Evolutionary conservation across 2,113 vertebrate species (phyloP).

Genomic region (Muntiacus muntjak): DNA sequence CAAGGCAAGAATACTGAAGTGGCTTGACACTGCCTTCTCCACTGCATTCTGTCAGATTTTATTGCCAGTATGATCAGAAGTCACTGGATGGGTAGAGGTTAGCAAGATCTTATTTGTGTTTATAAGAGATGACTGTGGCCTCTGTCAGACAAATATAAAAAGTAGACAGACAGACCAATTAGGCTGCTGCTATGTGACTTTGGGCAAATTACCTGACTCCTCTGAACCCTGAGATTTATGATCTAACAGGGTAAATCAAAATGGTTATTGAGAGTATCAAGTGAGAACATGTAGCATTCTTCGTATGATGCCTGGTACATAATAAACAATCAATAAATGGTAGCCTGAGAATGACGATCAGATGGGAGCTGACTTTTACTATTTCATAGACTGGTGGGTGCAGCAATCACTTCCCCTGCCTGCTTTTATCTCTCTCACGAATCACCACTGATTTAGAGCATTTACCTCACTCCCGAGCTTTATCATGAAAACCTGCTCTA

Average conservation of each 20-base stretch:
- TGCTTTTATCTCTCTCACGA: background rate
- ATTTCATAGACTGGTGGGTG: background rate
- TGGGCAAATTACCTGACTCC: background rate
- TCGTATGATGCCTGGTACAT: background rate
- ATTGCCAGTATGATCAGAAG: background rate
- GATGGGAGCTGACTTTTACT: background rate
- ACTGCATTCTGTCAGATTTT: background rate
- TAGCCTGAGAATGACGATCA: background rate
- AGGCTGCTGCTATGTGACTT: background rate
- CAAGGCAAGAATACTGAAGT: too few species aligned
- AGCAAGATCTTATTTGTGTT: background rate
- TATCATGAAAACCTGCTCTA: background rate
- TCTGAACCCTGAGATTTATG: background rate
- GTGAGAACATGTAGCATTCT: background rate
- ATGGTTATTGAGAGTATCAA: background rate
- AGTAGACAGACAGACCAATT: background rate
- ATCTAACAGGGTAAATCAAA: background rate
- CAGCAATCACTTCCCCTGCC: background rate
- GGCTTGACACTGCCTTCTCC: too few species aligned
- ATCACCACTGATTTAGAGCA: background rate
- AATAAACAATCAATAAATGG: background rate
- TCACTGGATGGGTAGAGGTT: background rate
- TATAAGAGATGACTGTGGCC: background rate
- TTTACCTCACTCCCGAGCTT: background rate
- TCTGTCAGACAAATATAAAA: background rate